These are phyloP conservation scores for Grammomys dolichurus DNA, from an alignment of 2,113 vertebrate species.

Conservation along the genomic window DNA sequence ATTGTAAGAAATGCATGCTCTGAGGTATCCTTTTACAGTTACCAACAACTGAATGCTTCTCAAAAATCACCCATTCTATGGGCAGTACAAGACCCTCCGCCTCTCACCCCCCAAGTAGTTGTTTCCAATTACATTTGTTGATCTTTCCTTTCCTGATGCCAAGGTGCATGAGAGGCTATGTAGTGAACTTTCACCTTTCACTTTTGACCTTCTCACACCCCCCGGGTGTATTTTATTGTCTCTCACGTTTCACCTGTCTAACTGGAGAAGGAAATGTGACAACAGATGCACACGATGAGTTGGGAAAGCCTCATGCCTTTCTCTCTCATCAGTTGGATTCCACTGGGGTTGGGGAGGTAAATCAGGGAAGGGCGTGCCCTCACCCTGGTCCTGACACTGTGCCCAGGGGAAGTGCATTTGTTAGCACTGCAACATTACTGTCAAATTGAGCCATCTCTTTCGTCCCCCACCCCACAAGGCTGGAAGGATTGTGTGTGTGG, in stretches of 20 bases:
- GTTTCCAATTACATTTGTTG: not conserved
- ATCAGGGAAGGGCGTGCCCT: not conserved
- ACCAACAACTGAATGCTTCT: not conserved
- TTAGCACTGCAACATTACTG: not conserved
- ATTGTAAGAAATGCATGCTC: not conserved
- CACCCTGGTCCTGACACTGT: not conserved
- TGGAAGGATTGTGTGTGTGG: not conserved
- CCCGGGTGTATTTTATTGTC: conserved; percentile 69
- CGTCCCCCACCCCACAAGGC: not conserved
- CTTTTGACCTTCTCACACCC: conserved; percentile 56
- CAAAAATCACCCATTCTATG: conserved; percentile 36
- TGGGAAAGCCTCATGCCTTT: conserved; percentile 62
- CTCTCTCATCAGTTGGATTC: conserved; percentile 60
- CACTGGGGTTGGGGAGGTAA: conserved; percentile 7
- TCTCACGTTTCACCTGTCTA: conserved; percentile 57
- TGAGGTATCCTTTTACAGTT: conserved; percentile 15
- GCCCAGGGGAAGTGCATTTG: conserved; percentile 27
- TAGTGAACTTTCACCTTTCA: conserved; percentile 17
- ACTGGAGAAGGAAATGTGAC: conserved; percentile 39
- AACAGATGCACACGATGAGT: not conserved
- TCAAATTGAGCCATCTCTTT: not conserved
- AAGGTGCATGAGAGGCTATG: not conserved
- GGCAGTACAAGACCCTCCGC: not conserved
- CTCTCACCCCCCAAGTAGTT: too few relatives aligned
- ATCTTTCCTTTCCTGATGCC: not conserved